phyloP scores from a whole-genome alignment of 1,140 invertebrate species.

The Oreohelix idahoensis region DNA sequence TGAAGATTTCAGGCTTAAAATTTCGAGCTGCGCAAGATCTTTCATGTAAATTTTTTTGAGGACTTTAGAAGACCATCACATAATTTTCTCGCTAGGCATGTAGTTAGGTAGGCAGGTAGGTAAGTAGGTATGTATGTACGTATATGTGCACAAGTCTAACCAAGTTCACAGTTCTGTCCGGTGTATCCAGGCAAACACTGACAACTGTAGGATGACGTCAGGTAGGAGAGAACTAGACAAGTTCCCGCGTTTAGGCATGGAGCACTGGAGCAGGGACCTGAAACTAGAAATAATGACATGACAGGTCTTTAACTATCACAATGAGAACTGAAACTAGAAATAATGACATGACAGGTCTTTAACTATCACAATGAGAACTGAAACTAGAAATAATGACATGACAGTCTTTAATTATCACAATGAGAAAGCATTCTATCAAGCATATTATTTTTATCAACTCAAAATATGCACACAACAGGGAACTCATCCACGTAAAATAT shows the following conservation, averaged over 20 bases:
- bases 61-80: too few relatives aligned
- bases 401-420: neutral
- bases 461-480: too few relatives aligned
- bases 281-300: neutral
- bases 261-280: conserved; percentile 45
- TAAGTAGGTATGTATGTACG: too few relatives aligned
- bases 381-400: neutral
- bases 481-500: too few relatives aligned
- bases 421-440: neutral
- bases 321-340: neutral
- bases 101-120: too few relatives aligned
- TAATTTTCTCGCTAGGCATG: too few relatives aligned
- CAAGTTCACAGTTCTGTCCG: conserved; percentile 60
- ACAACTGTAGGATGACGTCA: conserved; percentile 57
- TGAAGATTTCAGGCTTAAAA: too few relatives aligned
- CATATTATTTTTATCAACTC: too few relatives aligned
- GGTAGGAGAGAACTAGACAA: conserved; percentile 61
- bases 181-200: conserved; percentile 50
- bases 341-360: neutral
- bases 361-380: neutral
- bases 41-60: too few relatives aligned
- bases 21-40: too few relatives aligned
- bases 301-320: neutral
- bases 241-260: conserved; percentile 59
- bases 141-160: conserved; percentile 59